Base-by-base conservation (phyloP, 2,888 invertebrate species). In the Pyrgus malvae region DNA sequence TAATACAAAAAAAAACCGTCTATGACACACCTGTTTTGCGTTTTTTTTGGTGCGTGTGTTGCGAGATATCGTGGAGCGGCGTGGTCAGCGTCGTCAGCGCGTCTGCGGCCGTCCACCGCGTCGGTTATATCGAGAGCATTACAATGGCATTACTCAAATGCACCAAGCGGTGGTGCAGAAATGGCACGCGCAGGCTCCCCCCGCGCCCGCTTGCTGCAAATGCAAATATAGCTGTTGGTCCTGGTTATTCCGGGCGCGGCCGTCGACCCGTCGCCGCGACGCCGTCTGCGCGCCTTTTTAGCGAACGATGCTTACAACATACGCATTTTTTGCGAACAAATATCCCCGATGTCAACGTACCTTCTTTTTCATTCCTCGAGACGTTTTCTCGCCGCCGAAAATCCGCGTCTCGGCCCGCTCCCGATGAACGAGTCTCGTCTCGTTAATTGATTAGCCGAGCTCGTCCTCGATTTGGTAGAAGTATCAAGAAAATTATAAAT, bases 61-160 rank as follows among this genome's bases (percentile, higher is more conserved):
- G 9, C 45, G 46, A 41, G 12, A 12, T 23, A 23, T 21, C 23
- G 40, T 21, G 23, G 40, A 12, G 23, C 58, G 54, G 58, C 63
- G 68, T 65, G 70, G 70, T 57, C 70, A 73, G 57, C 74, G 83
- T 68, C 86, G 85, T 76, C 88, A 72, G 70, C 69, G 76, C 77
- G 88, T 88, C 88, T 88, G 74, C 65, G 69, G 69, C 57, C 72
- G 71, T 70, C 69, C 78, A 72, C 72, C 70, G 79, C 73, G 78
- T 70, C 76, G 77, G 78, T 78, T 89, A 87, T 85, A 89, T 88
- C 76, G 80, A 83, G 87, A 83, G 80, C 86, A 88, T 89, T 89
- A 87, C 86, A 88, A 87, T 87, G 86, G 75, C 84, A 90, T 90
- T 90, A 89, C 84, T 90, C 89, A 89, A 87, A 88, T 89, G 89